phyloP scores from a whole-genome alignment of 64 coral and sea anemone species.

The Stichodactyla mertensii region DNA sequence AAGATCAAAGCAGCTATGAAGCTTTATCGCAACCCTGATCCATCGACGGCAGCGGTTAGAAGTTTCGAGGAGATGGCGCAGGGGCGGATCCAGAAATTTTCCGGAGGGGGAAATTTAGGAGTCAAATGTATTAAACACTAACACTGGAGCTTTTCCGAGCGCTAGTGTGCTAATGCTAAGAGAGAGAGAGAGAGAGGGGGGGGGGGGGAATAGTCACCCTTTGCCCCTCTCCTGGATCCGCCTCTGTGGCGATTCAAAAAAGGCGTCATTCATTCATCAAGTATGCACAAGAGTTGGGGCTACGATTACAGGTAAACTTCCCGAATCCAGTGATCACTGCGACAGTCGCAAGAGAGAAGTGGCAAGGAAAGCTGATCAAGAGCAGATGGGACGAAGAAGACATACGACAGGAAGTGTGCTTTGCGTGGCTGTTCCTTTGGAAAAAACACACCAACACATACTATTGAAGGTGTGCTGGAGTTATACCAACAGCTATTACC shows the following conservation, averaged over 20 bases:
- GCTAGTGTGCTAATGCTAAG: no score
- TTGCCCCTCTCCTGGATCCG: no score
- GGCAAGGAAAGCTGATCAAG: conserved; percentile 41
- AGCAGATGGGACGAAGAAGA: conserved; percentile 30
- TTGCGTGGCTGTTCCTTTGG: conserved; percentile 39
- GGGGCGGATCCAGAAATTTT: no score
- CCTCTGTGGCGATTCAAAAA: background rate
- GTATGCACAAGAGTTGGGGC: conserved; percentile 13
- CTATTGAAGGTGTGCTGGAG: conserved; percentile 24
- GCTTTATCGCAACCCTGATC: conserved; percentile 30
- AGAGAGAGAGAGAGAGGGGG: no score
- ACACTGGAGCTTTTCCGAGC: no score
- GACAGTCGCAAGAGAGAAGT: conserved; percentile 14
- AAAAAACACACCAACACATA: conserved; percentile 13
- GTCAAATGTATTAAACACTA: no score
- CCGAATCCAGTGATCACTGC: background rate
- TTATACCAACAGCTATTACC: conserved; percentile 39
- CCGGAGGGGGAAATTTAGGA: no score
- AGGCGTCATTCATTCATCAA: background rate
- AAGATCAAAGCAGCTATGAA: conserved; percentile 17
- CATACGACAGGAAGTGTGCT: conserved; percentile 31
- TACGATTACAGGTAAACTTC: background rate
- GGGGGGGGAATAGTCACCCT: no score
- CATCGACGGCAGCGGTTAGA: conserved; percentile 3
- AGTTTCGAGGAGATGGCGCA: conserved; percentile 27